Percentiles rank a stretch among this genome's conserved stretches.
These are phyloP conservation scores for Petrolisthes manimaculis DNA, from an alignment of 2,888 invertebrate species.

Conservation along the genomic window DNA sequence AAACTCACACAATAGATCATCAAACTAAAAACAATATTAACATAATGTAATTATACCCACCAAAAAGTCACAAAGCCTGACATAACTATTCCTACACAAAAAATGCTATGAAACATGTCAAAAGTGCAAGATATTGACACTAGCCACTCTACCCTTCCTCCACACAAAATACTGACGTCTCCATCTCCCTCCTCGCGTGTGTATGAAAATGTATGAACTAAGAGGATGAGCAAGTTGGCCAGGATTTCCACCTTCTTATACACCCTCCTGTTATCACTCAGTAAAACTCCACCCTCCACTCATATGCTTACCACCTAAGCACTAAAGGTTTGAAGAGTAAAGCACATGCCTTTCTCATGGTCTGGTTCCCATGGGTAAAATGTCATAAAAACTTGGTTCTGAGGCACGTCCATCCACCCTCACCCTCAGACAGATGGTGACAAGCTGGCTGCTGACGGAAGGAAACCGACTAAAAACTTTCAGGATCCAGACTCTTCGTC, in stretches of 20 bases:
- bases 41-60: too few relatives aligned
- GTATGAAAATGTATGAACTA: conserved; percentile 53
- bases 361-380: background rate
- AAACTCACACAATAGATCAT: too few relatives aligned
- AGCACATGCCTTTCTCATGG: background rate
- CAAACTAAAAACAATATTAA: too few relatives aligned
- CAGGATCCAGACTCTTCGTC: too few relatives aligned
- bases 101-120: background rate
- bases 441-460: too few relatives aligned
- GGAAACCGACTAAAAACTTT: too few relatives aligned
- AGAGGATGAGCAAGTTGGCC: conserved; percentile 62
- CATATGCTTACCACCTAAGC: conserved; percentile 33
- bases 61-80: background rate
- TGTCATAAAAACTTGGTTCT: background rate
- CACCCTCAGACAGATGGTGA: too few relatives aligned
- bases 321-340: conserved; percentile 25
- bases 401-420: background rate
- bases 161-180: conserved; percentile 60
- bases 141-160: conserved; percentile 52
- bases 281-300: conserved; percentile 30
- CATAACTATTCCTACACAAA: too few relatives aligned
- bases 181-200: conserved; percentile 56
- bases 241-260: conserved; percentile 61
- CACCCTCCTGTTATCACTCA: conserved; percentile 58
- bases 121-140: too few relatives aligned